A percentile compares a stretch with the other conserved stretches of the same genome.
Evolutionary conservation across 2,888 invertebrate species (phyloP).

Genomic region (Erebia palarica): DNA sequence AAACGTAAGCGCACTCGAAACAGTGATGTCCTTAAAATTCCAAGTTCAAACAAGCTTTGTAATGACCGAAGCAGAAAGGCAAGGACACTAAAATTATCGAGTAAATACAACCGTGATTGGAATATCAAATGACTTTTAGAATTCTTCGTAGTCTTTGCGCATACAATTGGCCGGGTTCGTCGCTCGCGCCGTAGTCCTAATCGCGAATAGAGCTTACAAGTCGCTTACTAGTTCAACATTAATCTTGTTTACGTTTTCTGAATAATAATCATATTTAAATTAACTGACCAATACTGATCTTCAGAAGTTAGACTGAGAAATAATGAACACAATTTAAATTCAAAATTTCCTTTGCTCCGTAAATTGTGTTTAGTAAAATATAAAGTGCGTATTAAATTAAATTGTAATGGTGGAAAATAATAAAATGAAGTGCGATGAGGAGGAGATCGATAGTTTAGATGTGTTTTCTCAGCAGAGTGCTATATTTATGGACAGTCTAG

Average conservation of each 20-base stretch:
- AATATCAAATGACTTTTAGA: slow-evolving; percentile 63
- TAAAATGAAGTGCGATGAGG: slow-evolving; percentile 65
- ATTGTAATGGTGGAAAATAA: slow-evolving; percentile 67
- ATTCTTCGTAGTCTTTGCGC: slow-evolving; percentile 71
- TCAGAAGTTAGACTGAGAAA: not conserved
- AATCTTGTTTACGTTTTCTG: slow-evolving; percentile 22
- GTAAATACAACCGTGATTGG: slow-evolving; percentile 62
- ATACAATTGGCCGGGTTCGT: slow-evolving; percentile 77
- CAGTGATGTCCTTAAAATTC: slow-evolving; percentile 1
- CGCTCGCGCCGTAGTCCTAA: slow-evolving; percentile 66
- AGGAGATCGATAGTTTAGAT: slow-evolving; percentile 71
- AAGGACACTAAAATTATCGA: slow-evolving; percentile 53
- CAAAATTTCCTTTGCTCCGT: not conserved
- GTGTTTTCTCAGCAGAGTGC: slow-evolving; percentile 62
- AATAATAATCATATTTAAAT: slow-evolving; percentile 29
- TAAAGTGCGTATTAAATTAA: slow-evolving; percentile 1
- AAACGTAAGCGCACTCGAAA: not conserved
- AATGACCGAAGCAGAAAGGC: slow-evolving; percentile 33
- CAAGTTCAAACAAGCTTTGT: slow-evolving; percentile 27
- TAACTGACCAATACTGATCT: not conserved
- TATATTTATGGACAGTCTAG: slow-evolving; percentile 71
- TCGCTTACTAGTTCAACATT: slow-evolving; percentile 23
- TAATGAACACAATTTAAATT: not conserved
- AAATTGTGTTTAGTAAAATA: not conserved
- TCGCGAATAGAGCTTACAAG: slow-evolving; percentile 33